Conservation (phyloP, 2,113 vertebrate genomes). For the Myotis brandtii region DNA sequence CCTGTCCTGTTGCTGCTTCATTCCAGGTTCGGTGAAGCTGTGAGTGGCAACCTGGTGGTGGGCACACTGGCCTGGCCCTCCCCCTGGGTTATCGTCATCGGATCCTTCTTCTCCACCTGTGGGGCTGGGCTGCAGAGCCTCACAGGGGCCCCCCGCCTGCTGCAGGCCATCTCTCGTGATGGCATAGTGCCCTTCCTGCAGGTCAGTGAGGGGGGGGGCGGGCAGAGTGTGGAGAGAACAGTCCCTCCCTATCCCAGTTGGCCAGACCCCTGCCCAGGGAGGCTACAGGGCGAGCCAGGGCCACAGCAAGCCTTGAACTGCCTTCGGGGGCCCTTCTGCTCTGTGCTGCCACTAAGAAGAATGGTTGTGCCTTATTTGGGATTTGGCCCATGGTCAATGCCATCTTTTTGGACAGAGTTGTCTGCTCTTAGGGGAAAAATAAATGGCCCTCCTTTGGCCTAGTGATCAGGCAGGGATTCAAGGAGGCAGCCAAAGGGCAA, state of each 20-base stretch:
- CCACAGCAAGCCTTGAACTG: not conserved
- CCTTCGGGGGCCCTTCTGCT: not conserved
- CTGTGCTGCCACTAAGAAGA: not conserved
- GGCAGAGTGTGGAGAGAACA: not conserved
- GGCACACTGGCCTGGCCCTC: constrained; percentile 97
- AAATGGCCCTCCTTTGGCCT: not conserved
- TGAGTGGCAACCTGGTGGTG: constrained; percentile 97
- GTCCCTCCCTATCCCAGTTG: not conserved
- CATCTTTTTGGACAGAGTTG: not conserved
- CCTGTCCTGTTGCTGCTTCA: not conserved
- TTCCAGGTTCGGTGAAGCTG: constrained; percentile 95
- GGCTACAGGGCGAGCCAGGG: not conserved
- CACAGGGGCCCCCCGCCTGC: constrained; percentile 95
- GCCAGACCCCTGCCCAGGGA: not conserved
- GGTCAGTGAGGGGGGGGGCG: constrained; percentile 84
- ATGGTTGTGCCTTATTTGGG: not conserved
- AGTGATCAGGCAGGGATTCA: not conserved
- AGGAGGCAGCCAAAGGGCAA: not conserved
- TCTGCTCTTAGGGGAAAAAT: constrained; percentile 8
- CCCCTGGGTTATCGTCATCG: constrained; percentile 98
- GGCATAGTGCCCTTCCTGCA: constrained; percentile 96
- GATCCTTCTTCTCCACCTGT: constrained; percentile 98
- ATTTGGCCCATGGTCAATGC: not conserved
- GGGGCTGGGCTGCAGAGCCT: constrained; percentile 97
- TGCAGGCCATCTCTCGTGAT: constrained; percentile 97